Evolutionary conservation across 2,797 vertebrate species (phyloP).

Genomic region (Sebastes itinus): DNA sequence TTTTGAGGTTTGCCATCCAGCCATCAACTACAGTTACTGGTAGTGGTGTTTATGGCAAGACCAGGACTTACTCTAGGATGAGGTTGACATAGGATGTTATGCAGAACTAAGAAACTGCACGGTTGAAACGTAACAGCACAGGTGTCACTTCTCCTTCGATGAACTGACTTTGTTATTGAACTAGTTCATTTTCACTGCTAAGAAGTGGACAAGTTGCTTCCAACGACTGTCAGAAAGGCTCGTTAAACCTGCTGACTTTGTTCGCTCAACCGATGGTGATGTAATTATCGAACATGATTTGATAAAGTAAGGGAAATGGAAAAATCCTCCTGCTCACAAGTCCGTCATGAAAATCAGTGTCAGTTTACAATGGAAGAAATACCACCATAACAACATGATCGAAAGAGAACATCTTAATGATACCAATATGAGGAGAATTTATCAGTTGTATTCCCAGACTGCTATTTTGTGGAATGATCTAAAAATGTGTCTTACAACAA

Average conservation of each 20-base stretch:
- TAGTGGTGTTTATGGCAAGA: conserved; percentile 17
- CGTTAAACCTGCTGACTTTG: neutral
- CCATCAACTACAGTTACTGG: conserved; percentile 20
- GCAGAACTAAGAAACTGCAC: neutral
- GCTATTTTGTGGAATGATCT: neutral
- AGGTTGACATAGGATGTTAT: neutral
- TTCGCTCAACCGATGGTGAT: neutral
- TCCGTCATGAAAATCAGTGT: neutral
- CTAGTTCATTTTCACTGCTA: neutral
- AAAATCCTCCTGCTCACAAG: neutral
- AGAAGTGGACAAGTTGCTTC: neutral
- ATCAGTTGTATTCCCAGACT: neutral
- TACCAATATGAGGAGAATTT: neutral
- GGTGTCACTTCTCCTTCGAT: neutral
- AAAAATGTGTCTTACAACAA: neutral
- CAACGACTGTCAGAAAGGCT: neutral
- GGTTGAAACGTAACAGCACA: neutral
- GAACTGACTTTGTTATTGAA: neutral
- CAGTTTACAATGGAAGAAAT: neutral
- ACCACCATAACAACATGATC: neutral
- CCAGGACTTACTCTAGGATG: neutral
- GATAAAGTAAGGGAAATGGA: neutral
- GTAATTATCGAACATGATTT: neutral
- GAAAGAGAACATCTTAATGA: neutral
- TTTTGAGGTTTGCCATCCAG: conserved; percentile 23